A percentile compares a stretch with the other conserved stretches of the same genome.
Conservation (phyloP, 2,888 invertebrate genomes). For the Amiota mariae region DNA sequence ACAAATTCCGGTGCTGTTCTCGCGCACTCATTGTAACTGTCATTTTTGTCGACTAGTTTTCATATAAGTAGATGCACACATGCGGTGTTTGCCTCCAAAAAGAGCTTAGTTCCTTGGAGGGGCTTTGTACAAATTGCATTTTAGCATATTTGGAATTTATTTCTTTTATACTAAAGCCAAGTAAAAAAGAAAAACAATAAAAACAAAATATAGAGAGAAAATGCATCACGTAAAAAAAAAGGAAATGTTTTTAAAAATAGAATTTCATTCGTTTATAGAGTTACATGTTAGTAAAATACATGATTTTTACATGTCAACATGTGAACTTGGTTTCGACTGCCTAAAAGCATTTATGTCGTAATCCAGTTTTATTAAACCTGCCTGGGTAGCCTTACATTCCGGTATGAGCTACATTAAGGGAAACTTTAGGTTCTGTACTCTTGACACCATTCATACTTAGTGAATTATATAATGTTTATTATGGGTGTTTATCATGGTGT, state of each 20-base stretch:
- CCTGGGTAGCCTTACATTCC: not conserved
- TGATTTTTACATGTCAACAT: constrained; percentile 20
- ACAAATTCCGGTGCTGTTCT: no score
- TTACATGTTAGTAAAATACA: not conserved
- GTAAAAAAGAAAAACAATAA: not conserved
- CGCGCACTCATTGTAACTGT: no score
- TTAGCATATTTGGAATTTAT: no score
- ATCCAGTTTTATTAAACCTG: constrained; percentile 7
- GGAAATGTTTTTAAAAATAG: not conserved
- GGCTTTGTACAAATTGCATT: no score
- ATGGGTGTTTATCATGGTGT: no score
- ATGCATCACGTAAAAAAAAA: not conserved
- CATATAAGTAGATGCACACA: no score
- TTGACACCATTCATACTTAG: no score
- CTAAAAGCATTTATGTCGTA: not conserved
- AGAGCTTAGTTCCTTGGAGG: no score
- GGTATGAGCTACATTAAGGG: constrained; percentile 9
- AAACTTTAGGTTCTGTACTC: not conserved
- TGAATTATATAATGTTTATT: no score
- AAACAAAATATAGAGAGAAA: not conserved
- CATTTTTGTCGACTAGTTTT: no score
- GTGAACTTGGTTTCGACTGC: constrained; percentile 6
- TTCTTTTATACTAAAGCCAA: not conserved
- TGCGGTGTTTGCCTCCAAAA: no score
- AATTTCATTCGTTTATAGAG: not conserved